A percentile compares a stretch with the other conserved stretches of the same genome.
Evolutionary conservation across 2,113 vertebrate genomes (phyloP).

Genomic region (Rhizomys pruinosus): DNA sequence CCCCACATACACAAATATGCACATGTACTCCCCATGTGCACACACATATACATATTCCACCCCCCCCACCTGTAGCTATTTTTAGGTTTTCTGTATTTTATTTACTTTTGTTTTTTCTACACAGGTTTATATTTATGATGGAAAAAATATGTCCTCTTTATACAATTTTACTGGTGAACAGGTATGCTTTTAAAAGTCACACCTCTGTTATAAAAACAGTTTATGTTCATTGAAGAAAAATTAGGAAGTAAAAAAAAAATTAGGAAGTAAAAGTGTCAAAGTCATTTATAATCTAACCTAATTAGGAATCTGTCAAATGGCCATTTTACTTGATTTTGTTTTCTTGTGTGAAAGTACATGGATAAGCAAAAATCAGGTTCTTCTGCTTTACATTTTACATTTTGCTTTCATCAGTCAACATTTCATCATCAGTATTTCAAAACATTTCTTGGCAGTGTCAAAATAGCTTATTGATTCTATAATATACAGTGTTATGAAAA

Average conservation of each 20-base stretch:
- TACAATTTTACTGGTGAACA: conserved; percentile 96
- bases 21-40: neutral
- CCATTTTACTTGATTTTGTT: neutral
- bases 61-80: too few species aligned
- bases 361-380: neutral
- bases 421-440: too few species aligned
- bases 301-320: neutral
- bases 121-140: conserved; percentile 97
- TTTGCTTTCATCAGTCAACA: neutral
- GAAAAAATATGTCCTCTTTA: conserved; percentile 93
- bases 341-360: neutral
- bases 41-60: neutral
- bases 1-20: too few species aligned
- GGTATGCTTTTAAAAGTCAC: conserved; percentile 83
- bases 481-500: neutral
- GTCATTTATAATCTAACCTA: too few species aligned
- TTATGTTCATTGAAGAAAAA: neutral
- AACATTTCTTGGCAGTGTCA: too few species aligned
- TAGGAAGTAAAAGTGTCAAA: neutral
- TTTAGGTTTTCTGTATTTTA: neutral
- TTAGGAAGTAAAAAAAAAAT: too few species aligned
- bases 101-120: conserved; percentile 46
- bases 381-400: neutral
- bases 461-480: neutral
- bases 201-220: neutral